Evolutionary conservation across 2,113 vertebrate genomes (phyloP), one percentile per base, ranked within the genome.

Genomic region (Pedetes capensis): DNA sequence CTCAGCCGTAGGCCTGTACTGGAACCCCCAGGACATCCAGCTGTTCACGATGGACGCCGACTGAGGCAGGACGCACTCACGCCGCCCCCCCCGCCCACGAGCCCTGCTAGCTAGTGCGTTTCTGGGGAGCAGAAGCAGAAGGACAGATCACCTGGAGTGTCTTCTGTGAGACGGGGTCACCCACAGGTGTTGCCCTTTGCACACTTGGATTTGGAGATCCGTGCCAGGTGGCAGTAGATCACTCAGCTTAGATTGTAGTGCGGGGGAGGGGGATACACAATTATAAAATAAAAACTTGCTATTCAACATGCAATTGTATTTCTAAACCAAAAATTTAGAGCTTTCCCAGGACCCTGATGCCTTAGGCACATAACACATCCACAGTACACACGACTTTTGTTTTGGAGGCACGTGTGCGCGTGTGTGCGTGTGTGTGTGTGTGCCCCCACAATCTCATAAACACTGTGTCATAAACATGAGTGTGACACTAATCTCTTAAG

Each of bases 31-130:
- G 14, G 98, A 99, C 97, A 99, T 99, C 90, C 99, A 99, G 98
- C 99, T 99, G 89, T 99, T 99, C 98, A 99, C 99, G 2, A 99
- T 99, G 99, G 99, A 99, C 97, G 99, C 99, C 0, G 98, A 99
- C 97, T 99, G 98, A 99, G 37, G 44, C 57, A 0, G 12, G 17
- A 0, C 1, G 3, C 27, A n/a, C 0, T 53, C 76, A 91, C 3
- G 0, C 42, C 90, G 81, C 0, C 66, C 74, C 5, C 47, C 47
- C 32, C 59, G 83, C 88, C 37, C 0, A 0, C 0, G 93, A 80
- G 84, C 92, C 92, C 95, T 64, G 78, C 86, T 20, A 3, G 63
- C 20, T 32, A 9, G 6, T 49, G 78, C 88, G 63, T 75, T 72
- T 57, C 86, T 57, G 80, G 89, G 49, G 51, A 80, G 20, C 27